Conservation (phyloP, 2,797 vertebrate genomes). For the Hozukius guyotensis region DNA sequence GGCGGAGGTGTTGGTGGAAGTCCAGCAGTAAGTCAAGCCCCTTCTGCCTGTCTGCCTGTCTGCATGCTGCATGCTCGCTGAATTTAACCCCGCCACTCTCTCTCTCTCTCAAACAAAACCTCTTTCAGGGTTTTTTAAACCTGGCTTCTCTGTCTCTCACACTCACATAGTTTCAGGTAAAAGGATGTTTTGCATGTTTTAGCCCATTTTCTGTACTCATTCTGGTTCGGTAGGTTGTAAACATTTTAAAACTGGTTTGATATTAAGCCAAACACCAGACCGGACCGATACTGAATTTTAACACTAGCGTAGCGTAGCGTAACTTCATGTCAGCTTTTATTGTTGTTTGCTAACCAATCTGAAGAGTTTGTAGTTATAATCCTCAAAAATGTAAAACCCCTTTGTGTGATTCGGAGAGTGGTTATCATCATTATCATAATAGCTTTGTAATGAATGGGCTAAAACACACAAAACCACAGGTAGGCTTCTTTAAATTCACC, state of each 20-base stretch:
- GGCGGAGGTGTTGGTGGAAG: constrained; percentile 99
- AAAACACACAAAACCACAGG: constrained; percentile 12
- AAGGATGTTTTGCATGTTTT: constrained; percentile 26
- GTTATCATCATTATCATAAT: not conserved
- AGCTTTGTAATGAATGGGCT: constrained; percentile 11
- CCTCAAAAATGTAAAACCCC: not conserved
- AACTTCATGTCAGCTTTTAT: not conserved
- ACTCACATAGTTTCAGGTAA: not conserved
- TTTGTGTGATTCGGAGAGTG: not conserved
- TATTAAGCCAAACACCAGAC: not conserved
- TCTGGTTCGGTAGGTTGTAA: not conserved
- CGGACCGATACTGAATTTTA: not conserved
- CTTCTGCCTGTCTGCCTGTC: constrained; percentile 48
- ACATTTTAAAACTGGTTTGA: not conserved
- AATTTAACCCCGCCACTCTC: constrained; percentile 13
- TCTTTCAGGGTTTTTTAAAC: not conserved
- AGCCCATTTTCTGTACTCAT: not conserved
- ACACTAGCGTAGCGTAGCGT: no score
- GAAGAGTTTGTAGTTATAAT: not conserved
- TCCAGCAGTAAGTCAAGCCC: constrained; percentile 96
- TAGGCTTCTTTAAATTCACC: not conserved
- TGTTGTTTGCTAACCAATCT: not conserved
- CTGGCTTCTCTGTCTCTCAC: constrained; percentile 6
- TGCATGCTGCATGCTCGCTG: constrained; percentile 62
- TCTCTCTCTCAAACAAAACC: not conserved